Evolutionary conservation across 2,113 vertebrate genomes (phyloP).

Genomic region (Aspiorhynchus laticeps): DNA sequence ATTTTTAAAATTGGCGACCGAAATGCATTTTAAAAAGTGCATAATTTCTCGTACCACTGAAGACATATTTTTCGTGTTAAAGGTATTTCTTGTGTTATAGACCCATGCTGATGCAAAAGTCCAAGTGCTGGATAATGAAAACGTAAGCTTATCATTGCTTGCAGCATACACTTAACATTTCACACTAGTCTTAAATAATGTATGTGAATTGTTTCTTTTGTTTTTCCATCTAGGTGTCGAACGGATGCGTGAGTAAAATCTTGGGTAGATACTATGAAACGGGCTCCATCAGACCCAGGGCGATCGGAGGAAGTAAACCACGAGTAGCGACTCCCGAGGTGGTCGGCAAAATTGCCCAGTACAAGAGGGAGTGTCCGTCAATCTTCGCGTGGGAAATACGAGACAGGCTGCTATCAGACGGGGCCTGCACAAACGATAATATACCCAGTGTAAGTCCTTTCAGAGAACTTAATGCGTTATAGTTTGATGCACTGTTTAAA

Average conservation of each 20-base stretch:
- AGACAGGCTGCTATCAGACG: constrained; percentile 97
- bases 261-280: constrained; percentile 99
- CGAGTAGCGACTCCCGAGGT: constrained; percentile 98
- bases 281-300: constrained; percentile 97
- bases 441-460: constrained; percentile 96
- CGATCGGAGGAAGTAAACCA: constrained; percentile 98
- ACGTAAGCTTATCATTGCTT: constrained; percentile 96
- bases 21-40: constrained; percentile 61
- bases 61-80: constrained; percentile 80
- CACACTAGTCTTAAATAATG: constrained; percentile 91
- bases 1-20: constrained; percentile 27
- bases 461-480: not conserved
- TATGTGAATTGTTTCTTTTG: constrained; percentile 86
- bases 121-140: constrained; percentile 96
- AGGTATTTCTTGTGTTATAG: constrained; percentile 93
- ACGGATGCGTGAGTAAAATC: constrained; percentile 99
- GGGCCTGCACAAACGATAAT: constrained; percentile 98
- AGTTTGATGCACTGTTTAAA: not conserved
- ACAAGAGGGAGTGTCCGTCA: constrained; percentile 99
- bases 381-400: constrained; percentile 99
- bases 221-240: constrained; percentile 94
- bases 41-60: constrained; percentile 91
- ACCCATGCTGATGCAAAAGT: constrained; percentile 96
- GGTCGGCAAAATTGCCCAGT: constrained; percentile 97
- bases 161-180: constrained; percentile 90